These are phyloP conservation scores for Saccostrea glomerata DNA, from an alignment of 1,140 invertebrate species.

Conservation along the genomic window DNA sequence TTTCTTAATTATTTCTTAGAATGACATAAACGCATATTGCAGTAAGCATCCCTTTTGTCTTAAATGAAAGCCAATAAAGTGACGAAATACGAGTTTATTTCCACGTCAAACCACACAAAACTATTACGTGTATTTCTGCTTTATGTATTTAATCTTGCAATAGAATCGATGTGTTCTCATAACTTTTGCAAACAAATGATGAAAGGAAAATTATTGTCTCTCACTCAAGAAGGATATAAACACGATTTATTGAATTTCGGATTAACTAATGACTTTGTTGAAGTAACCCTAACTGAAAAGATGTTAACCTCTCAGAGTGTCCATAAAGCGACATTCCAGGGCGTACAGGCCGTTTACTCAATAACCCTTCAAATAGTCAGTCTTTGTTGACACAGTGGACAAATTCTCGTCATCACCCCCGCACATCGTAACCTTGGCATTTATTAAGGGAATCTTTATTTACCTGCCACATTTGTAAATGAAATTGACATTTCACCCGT, in stretches of 20 bases:
- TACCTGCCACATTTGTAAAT: neutral
- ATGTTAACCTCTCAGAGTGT: neutral
- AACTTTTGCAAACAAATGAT: neutral
- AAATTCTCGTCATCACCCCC: neutral
- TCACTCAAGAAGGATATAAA: neutral
- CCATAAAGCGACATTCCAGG: neutral
- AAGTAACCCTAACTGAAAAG: neutral
- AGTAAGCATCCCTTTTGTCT: too few relatives aligned
- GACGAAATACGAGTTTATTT: neutral
- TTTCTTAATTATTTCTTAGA: too few relatives aligned
- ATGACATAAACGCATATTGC: too few relatives aligned
- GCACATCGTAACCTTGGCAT: constrained; percentile 26
- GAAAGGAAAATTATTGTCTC: neutral
- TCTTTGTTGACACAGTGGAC: constrained; percentile 3
- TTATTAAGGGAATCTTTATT: neutral
- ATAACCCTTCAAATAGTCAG: constrained; percentile 17
- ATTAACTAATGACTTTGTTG: neutral
- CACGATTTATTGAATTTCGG: neutral
- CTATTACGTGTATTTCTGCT: neutral
- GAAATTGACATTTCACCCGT: constrained; percentile 16
- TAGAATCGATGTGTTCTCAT: neutral
- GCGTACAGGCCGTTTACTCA: neutral
- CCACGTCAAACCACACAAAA: neutral
- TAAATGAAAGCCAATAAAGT: neutral
- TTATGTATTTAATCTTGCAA: neutral